These are phyloP conservation scores for Brenthis ino DNA, from an alignment of 2,888 invertebrate genomes.

Conservation along the genomic window DNA sequence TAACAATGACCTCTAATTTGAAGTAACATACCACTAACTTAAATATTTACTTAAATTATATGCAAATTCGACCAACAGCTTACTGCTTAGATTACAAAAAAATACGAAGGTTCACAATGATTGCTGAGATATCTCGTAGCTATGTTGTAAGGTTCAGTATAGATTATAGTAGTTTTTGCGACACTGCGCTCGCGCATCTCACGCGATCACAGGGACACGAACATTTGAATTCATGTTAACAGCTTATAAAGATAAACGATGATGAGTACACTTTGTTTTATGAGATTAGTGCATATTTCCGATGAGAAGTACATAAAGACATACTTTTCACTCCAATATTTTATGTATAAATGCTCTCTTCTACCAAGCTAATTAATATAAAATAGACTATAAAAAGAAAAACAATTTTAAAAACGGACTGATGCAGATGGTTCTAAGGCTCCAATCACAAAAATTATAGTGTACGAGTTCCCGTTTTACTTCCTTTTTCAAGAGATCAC, in stretches of 20 bases:
- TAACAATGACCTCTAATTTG: background rate
- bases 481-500: too few species aligned
- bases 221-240: constrained; percentile 16
- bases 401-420: too few species aligned
- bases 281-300: too few species aligned
- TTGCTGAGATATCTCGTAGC: constrained; percentile 6
- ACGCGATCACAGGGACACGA: constrained; percentile 32
- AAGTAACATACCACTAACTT: too few species aligned
- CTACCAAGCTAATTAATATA: too few species aligned
- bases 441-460: too few species aligned
- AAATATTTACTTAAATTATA: background rate
- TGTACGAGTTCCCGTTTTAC: too few species aligned
- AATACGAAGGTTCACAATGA: background rate
- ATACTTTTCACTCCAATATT: too few species aligned
- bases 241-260: background rate
- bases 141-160: constrained; percentile 24
- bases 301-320: too few species aligned
- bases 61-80: background rate
- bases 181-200: constrained; percentile 24
- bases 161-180: constrained; percentile 21
- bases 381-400: too few species aligned
- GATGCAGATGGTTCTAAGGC: too few species aligned
- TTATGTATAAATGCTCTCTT: too few species aligned
- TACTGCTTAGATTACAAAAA: background rate
- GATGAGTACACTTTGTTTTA: background rate